These are phyloP conservation scores for Philypnodon macrostomus DNA, from an alignment of 2,797 vertebrate species.

Conservation along the genomic window DNA sequence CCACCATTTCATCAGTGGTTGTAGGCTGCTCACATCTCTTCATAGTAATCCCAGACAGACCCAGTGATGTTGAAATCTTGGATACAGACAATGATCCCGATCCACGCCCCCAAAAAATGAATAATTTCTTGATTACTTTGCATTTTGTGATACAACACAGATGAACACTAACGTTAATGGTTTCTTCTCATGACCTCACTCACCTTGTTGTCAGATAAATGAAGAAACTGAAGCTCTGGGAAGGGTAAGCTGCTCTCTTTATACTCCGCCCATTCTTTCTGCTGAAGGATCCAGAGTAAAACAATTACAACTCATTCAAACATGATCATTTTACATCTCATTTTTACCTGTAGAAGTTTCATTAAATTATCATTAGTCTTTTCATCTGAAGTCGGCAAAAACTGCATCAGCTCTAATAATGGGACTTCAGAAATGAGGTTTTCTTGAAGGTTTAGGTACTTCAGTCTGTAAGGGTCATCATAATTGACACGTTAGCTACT, in stretches of 20 bases:
- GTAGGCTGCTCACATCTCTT: no score
- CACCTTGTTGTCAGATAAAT: conserved; percentile 86
- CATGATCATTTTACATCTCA: neutral
- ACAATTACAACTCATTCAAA: conserved; percentile 8
- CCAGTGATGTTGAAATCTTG: no score
- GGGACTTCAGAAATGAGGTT: conserved; percentile 83
- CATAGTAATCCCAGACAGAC: no score
- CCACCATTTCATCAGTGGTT: no score
- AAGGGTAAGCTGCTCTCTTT: conserved; percentile 66
- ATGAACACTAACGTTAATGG: no score
- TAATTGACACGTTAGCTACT: no score
- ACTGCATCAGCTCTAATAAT: conserved; percentile 60
- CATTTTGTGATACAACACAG: no score
- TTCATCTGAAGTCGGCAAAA: conserved; percentile 11
- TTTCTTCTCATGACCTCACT: conserved; percentile 1
- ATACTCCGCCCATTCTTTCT: conserved; percentile 9
- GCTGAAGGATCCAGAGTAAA: neutral
- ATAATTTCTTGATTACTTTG: no score
- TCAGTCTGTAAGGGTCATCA: conserved; percentile 75
- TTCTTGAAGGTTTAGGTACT: conserved; percentile 81
- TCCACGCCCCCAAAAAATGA: no score
- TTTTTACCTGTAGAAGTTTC: conserved; percentile 36
- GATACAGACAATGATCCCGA: no score
- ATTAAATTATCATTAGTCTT: conserved; percentile 3
- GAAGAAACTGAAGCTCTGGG: conserved; percentile 79